Evolutionary conservation across 2,888 invertebrate genomes (phyloP), one percentile per base, ranked within the genome.

Genomic region (Ypsolopha sequella): DNA sequence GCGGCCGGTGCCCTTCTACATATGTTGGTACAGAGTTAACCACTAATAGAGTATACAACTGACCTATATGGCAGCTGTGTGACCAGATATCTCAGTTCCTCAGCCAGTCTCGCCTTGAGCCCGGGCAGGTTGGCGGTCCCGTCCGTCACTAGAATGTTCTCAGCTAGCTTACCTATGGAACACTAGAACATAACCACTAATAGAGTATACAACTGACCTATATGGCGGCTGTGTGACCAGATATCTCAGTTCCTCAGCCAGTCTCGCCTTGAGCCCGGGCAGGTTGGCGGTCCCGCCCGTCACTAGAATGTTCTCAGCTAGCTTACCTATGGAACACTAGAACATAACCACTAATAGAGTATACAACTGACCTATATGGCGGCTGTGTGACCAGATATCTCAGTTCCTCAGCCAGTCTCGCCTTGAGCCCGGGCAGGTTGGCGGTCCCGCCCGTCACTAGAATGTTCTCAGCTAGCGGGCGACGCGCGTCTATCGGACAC

Each of bases 361-460:
- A 24, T 4, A 24, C 24, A 24, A 24, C 24, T 24, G 24, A 24
- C 24, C 24, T 86, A 72, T 94, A 93, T 1, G 89, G 81, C 41
- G 89, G 87, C 59, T 88, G 87, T 34, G 88, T 74, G n/a, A 92
- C 70, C 45, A 95, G 88, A 53, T 88, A 67, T 36, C 90, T 81
- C 52, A 98, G 82, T 77, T 98, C 98, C 1, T 89, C 81, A 58
- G 91, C 90, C 1, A 99, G 86, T 51, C 98, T 89, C 24, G 93
- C 89, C 64, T 91, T 89, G 62, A 99, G 92, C 0, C 98, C 98
- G 51, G 92, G 92, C 57, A 94, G 82, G 89, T 93, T 92, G 0
- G 93, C 88, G 1, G 93, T 92, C 9, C 99, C 99, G 38, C 98
- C 99, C 52, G 93, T 90, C 14, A 98, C 79, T 52, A 98, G 84